Base-by-base conservation (phyloP, 2,797 vertebrate genomes). In the Echiichthys vipera region DNA sequence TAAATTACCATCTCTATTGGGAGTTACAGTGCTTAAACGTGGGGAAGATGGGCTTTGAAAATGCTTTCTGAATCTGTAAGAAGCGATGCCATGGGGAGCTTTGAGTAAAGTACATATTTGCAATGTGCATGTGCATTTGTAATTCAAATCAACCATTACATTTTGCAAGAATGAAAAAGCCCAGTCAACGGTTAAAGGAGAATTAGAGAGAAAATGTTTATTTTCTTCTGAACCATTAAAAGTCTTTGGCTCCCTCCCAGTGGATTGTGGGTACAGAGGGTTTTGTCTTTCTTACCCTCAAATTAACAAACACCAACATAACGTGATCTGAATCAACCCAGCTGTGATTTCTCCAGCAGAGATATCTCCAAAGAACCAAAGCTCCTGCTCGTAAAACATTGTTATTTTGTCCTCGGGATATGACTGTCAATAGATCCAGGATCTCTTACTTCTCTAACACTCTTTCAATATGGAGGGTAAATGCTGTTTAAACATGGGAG, bases 31-130 rank as follows among this genome's bases (percentile, higher is more conserved):
- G 71, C 71, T 88, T 86, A 80, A 84, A 85, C 36, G 59, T 66
- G 65, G 66, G 57, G 51, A 89, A 53, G 83, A 90, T 80, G 53
- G 69, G 69, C 53, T 88, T 64, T 49, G 72, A 84, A 84, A 74
- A 88, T 73, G 80, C 80, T 87, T 72, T 69, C 77, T 91, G 82
- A 89, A 84, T 93, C 77, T 87, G 83, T 87, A 88, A 90, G 88
- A 77, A 86, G 80, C 20, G 11, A 55, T 54, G 67, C 90, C 87
- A 77, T 50, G 65, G 87, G 89, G 85, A 90, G 78, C 65, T 81
- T 78, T 78, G 66, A 47, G 68, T 71, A 75, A 86, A 88, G 75
- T 63, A 80, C 58, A 88, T 85, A 89, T 91, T 92, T 91, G 81
- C 84, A 83, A 63, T 80, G 63, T 81, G 69, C 34, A 72, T 83